A percentile compares a stretch with the other conserved stretches of the same genome.
These are phyloP conservation scores for Drosophila austrosaltans DNA, from an alignment of 2,888 invertebrate genomes.

Conservation along the genomic window DNA sequence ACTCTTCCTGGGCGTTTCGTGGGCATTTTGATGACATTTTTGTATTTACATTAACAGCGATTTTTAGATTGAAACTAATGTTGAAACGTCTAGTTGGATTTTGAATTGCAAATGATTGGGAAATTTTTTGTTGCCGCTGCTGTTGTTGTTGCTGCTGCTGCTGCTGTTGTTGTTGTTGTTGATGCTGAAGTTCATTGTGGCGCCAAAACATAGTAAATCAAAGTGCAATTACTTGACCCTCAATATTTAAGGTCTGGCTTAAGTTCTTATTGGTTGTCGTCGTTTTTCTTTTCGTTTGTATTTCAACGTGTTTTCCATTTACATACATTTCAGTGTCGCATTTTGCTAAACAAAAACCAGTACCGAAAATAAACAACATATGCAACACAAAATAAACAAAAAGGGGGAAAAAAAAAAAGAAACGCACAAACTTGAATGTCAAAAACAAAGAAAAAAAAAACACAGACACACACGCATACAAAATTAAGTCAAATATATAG, in stretches of 20 bases:
- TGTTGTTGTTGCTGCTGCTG: slow-evolving; percentile 14
- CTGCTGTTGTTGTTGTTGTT: neutral
- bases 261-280: slow-evolving; percentile 54
- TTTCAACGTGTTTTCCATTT: slow-evolving; percentile 20
- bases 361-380: slow-evolving; percentile 40
- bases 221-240: slow-evolving; percentile 39
- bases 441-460: neutral
- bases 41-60: slow-evolving; percentile 71
- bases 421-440: neutral
- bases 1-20: slow-evolving; percentile 32
- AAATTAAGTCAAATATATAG: too few relatives aligned
- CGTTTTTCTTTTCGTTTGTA: slow-evolving; percentile 25
- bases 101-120: neutral
- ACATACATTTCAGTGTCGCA: slow-evolving; percentile 56
- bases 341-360: slow-evolving; percentile 49
- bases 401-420: neutral
- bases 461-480: neutral
- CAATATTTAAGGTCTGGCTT: slow-evolving; percentile 30
- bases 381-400: slow-evolving; percentile 32
- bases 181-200: slow-evolving; percentile 49
- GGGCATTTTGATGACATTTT: slow-evolving; percentile 53
- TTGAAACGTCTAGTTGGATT: slow-evolving; percentile 51
- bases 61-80: slow-evolving; percentile 70
- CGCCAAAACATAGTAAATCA: slow-evolving; percentile 67
- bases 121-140: neutral